Conservation (phyloP, 2,113 vertebrate genomes). For the Hypanus sabinus region DNA sequence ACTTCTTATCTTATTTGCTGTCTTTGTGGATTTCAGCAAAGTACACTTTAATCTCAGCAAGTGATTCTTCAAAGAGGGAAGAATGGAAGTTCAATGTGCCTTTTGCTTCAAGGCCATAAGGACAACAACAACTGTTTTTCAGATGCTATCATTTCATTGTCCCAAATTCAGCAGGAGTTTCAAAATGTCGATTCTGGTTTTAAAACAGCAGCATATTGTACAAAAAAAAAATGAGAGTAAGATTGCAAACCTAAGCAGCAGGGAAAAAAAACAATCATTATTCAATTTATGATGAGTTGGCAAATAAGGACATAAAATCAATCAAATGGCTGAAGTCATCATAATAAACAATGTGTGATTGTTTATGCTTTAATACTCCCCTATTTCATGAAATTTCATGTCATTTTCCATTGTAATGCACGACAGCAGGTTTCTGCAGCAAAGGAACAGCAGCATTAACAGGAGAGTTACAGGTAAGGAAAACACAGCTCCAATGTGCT, state of each 20-base stretch:
- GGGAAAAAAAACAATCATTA: background rate
- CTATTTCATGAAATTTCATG: background rate
- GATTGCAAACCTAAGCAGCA: background rate
- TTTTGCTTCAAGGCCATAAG: background rate
- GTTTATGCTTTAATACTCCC: background rate
- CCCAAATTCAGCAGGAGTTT: background rate
- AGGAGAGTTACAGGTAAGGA: background rate
- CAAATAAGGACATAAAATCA: background rate
- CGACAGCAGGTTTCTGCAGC: background rate
- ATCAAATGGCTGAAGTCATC: background rate
- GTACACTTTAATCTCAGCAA: too few relatives aligned
- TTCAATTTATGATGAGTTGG: background rate
- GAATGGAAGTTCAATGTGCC: too few relatives aligned
- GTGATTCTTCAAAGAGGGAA: too few relatives aligned
- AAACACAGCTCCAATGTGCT: background rate
- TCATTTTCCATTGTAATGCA: background rate
- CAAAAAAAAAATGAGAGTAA: background rate
- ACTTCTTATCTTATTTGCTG: too few relatives aligned
- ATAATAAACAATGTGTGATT: background rate
- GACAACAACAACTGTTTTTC: background rate
- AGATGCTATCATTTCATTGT: background rate
- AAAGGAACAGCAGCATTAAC: background rate
- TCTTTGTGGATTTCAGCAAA: too few relatives aligned
- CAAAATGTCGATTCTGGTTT: background rate
- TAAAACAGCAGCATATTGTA: background rate